Evolutionary conservation across 23 tunicate genomes (phyloP), one percentile per base, ranked within the genome.

Genomic region (Corella eumyota): DNA sequence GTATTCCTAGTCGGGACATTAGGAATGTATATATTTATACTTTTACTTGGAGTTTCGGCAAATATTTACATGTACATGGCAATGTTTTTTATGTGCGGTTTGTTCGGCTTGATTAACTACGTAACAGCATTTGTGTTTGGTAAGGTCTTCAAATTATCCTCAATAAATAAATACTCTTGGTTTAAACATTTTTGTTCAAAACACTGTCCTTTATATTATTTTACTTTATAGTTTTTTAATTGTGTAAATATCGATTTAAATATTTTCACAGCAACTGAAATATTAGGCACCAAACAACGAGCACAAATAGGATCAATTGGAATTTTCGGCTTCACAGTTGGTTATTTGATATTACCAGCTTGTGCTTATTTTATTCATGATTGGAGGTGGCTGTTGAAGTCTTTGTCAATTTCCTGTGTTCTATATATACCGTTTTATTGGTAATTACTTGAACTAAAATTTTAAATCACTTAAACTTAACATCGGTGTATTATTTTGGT

Each of bases 51-150:
- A 6, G 20, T 51, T 51, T 51, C 57, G 6, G 57, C 23, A 6
- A 51, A 51, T 27, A 51, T 51, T 27, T 11, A 51, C 15, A 51
- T 51, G 57, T 51, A 51, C 22, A 51, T 51, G 11, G 23, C 57
- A 51, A 51, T 19, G 23, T 51, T 51, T 19, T 51, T 51, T 19
- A 5, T 19, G 5, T 11, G 6, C 23, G 57, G 57, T 5, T 6
- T 51, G 21, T n/a, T 5, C 22, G 57, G 57, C 5, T 7, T 51
- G 22, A 51, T 51, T 6, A 51, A 51, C 23, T 51, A 51, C 23
- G 22, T 51, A 6, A 5, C 22, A 25, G 57, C 57, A 11, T 51
- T 51, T 51, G 57, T 51, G 15, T 19, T 7, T 5, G 57, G 57
- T 51, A 7, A 11, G 48, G 11, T 40, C 48, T 11, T 40, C 15